Evolutionary conservation across 2,888 invertebrate genomes (phyloP).

Genomic region (Bibio marci): DNA sequence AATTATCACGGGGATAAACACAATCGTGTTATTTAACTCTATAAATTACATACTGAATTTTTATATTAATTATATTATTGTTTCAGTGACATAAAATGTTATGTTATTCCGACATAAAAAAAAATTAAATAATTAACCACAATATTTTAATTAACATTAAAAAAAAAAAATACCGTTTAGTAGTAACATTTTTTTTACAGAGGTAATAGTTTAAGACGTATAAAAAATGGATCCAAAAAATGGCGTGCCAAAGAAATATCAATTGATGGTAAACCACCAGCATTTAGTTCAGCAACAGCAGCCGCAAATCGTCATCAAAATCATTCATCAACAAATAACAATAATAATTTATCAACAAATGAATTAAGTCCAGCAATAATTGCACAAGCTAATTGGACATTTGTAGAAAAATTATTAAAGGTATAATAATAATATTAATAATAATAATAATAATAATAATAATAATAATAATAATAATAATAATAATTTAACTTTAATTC

Average conservation of each 20-base stretch:
- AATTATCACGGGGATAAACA: too few species aligned
- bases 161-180: too few species aligned
- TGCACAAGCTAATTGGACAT: constrained; percentile 94
- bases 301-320: constrained; percentile 9
- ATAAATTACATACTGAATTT: too few species aligned
- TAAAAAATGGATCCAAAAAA: constrained; percentile 39
- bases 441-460: constrained; percentile 8
- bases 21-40: too few species aligned
- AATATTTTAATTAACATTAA: too few species aligned
- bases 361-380: constrained; percentile 66
- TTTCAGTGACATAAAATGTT: too few species aligned
- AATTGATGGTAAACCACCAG: constrained; percentile 28
- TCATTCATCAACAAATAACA: constrained; percentile 20
- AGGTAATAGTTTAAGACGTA: constrained; percentile 39
- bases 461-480: not conserved
- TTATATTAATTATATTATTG: too few species aligned
- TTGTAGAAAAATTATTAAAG: constrained; percentile 92
- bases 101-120: too few species aligned
- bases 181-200: too few species aligned
- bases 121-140: too few species aligned
- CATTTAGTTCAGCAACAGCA: constrained; percentile 12
- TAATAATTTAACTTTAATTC: constrained; percentile 1
- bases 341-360: constrained; percentile 23
- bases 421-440: too few species aligned
- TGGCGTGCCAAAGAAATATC: constrained; percentile 46